Evolutionary conservation across 1,140 invertebrate species (phyloP), one percentile per base, ranked within the genome.

Genomic region (Micrasema longulum): DNA sequence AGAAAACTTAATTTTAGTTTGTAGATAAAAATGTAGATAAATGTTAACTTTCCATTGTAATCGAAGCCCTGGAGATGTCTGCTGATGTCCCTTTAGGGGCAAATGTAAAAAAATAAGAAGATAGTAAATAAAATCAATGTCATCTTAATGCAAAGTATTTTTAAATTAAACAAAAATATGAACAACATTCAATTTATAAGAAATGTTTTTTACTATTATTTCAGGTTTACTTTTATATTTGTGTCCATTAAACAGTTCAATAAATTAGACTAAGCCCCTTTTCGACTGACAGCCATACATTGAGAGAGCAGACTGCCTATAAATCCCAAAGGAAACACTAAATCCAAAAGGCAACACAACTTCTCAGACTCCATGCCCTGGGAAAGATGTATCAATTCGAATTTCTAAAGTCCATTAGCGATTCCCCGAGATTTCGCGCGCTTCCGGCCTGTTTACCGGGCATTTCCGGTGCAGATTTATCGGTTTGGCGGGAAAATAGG

Each of bases 321-420:
- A 68, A 68, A 68, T 68, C 65, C 26, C 12, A 14, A 26, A 35
- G 50, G 23, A 53, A 53, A 43, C 65, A 23, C 53, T 68, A 68
- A 68, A 68, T 20, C 36, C 7, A 12, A 60, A 22, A 41, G 55
- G 35, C 35, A 36, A 31, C 26, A 26, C 52, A n/a, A 31, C 52
- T 55, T 55, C 47, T 48, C 20, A 22, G 14, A 14, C 10, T 48
- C 23, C 55, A n/a, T 16, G 41, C 55, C 16, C 55, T 41, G 4
- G 22, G 50, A 26, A 16, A 38, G 57, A 68, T 75, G 73, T 75
- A 69, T 75, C 73, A 75, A 75, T 75, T 75, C 65, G 69, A 71
- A 75, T 75, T 75, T 75, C 73, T 68, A 68, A 75, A 75, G 73
- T 75, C 73, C 73, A 75, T 75, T 75, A 75, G 73, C n/a, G 66